A percentile compares a stretch with the other conserved stretches of the same genome.
phyloP scores from a whole-genome alignment of 2,113 vertebrate genomes.

The Terrapene triunguis region DNA sequence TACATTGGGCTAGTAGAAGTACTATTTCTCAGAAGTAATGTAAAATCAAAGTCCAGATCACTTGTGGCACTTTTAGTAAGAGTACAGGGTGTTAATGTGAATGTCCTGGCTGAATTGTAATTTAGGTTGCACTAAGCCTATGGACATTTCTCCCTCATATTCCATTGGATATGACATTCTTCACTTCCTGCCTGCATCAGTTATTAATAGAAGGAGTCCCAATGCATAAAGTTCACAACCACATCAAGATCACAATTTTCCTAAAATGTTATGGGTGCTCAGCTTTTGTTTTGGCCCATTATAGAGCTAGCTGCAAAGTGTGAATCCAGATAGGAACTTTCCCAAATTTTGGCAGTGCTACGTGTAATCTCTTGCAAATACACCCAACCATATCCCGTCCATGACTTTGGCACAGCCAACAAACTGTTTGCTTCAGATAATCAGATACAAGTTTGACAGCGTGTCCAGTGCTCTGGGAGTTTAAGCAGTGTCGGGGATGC shows the following conservation, averaged over 20 bases:
- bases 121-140: too few species aligned
- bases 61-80: fast-evolving
- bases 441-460: not conserved
- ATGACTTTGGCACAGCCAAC: not conserved
- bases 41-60: not conserved
- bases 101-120: not conserved
- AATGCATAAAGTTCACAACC: not conserved
- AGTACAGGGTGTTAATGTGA: not conserved
- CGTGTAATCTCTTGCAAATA: not conserved
- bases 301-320: not conserved
- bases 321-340: not conserved
- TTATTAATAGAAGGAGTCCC: not conserved
- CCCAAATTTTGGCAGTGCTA: fast-evolving
- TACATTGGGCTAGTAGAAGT: not conserved
- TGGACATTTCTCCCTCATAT: too few species aligned
- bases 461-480: not conserved
- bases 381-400: not conserved
- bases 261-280: not conserved
- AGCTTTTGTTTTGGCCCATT: not conserved
- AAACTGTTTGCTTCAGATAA: not conserved
- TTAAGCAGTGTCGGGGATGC: not conserved
- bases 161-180: too few species aligned
- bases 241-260: not conserved
- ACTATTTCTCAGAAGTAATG: not conserved
- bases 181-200: too few species aligned